These are phyloP conservation scores for Protonibea diacanthus DNA, from an alignment of 2,797 vertebrate species.

Conservation along the genomic window DNA sequence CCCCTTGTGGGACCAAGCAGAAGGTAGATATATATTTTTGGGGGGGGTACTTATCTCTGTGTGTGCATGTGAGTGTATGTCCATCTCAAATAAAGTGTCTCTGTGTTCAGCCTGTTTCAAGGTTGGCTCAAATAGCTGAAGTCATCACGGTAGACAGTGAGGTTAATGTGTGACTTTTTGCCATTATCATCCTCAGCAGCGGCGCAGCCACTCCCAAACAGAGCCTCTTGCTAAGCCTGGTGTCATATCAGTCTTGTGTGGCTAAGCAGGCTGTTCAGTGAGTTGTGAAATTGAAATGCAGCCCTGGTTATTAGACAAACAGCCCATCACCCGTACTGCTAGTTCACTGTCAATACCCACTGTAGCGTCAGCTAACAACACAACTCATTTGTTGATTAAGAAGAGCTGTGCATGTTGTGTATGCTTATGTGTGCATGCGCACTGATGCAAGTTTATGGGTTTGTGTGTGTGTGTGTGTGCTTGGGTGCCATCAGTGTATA, in stretches of 20 bases:
- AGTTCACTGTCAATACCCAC: slow-evolving; percentile 79
- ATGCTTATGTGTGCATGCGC: slow-evolving; percentile 16
- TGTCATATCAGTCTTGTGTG: slow-evolving; percentile 81
- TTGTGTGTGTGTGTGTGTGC: slow-evolving; percentile 1
- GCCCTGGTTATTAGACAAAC: slow-evolving; percentile 87
- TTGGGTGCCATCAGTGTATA: slow-evolving; percentile 19
- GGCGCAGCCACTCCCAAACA: slow-evolving; percentile 40
- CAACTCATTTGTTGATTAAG: slow-evolving; percentile 75
- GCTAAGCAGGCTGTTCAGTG: slow-evolving; percentile 83
- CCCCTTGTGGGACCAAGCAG: slow-evolving; percentile 50
- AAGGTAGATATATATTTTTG: slow-evolving; percentile 38
- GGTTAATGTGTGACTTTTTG: slow-evolving; percentile 56
- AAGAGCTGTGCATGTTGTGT: slow-evolving; percentile 32
- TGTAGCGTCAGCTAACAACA: slow-evolving; percentile 75
- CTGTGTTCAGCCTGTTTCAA: slow-evolving; percentile 52
- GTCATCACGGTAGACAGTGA: slow-evolving; percentile 31
- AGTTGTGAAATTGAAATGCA: slow-evolving; percentile 88
- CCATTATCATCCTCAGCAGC: slow-evolving; percentile 42
- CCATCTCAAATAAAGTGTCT: slow-evolving; percentile 31
- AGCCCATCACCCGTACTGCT: slow-evolving; percentile 75
- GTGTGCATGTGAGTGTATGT: slow-evolving; percentile 25
- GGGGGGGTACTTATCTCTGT: slow-evolving; percentile 11
- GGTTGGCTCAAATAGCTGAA: slow-evolving; percentile 56
- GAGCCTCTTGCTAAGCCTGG: slow-evolving; percentile 64
- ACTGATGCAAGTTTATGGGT: slow-evolving; percentile 9